Conservation (phyloP, 1,140 invertebrate species). For the Drosophila kohkoa region DNA sequence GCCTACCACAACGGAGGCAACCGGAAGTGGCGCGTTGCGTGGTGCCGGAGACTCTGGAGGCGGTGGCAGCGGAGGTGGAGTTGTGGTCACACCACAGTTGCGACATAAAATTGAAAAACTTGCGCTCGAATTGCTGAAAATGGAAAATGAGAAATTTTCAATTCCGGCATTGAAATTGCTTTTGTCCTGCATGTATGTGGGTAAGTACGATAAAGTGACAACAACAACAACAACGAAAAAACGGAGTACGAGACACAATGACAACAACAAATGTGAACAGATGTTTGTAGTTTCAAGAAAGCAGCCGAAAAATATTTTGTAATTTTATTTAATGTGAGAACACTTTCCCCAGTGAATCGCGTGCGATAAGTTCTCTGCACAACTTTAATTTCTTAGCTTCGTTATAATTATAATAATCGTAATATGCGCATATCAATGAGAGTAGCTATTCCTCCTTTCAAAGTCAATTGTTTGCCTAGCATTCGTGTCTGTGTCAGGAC, state of each 20-base stretch:
- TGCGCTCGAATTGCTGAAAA: slow-evolving; percentile 89
- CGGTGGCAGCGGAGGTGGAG: slow-evolving; percentile 32
- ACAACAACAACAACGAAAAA: slow-evolving; percentile 15
- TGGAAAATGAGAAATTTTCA: slow-evolving; percentile 88
- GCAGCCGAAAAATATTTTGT: slow-evolving; percentile 59
- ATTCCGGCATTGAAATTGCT: slow-evolving; percentile 91
- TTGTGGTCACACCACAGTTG: slow-evolving; percentile 83
- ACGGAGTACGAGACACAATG: background rate
- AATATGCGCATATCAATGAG: slow-evolving; percentile 1
- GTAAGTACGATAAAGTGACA: slow-evolving; percentile 76
- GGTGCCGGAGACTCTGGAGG: slow-evolving; percentile 18
- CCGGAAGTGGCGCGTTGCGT: slow-evolving; percentile 26
- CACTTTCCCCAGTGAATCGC: slow-evolving; percentile 10
- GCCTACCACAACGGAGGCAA: slow-evolving; percentile 47
- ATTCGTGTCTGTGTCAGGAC: slow-evolving; percentile 7
- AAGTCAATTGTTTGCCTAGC: slow-evolving; percentile 28
- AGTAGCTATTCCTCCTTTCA: background rate
- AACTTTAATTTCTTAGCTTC: background rate
- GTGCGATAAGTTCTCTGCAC: background rate
- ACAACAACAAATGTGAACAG: slow-evolving; percentile 15
- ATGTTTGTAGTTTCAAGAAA: slow-evolving; percentile 16
- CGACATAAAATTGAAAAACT: slow-evolving; percentile 90
- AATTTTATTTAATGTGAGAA: slow-evolving; percentile 63
- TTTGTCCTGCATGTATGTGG: slow-evolving; percentile 92
- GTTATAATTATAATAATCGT: background rate